phyloP scores from a whole-genome alignment of 2,113 vertebrate genomes.

The Rhinolophus ferrumequinum region DNA sequence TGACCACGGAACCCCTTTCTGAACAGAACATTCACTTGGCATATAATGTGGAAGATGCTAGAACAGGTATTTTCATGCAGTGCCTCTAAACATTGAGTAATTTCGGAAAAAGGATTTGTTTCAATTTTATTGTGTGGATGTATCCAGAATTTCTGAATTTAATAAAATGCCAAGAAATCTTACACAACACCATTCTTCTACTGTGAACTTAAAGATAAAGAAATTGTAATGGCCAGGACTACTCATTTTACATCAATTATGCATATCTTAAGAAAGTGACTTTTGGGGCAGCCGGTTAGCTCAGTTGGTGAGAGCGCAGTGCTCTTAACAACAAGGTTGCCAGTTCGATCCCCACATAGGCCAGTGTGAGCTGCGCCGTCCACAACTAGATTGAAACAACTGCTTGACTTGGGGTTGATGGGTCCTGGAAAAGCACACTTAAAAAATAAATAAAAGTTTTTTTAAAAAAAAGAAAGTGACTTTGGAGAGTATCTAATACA shows the following conservation, averaged over 20 bases:
- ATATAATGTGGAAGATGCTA: neutral
- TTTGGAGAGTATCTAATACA: neutral
- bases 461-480: slow-evolving; percentile 1
- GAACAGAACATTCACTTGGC: neutral
- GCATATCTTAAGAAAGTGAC: slow-evolving; percentile 32
- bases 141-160: neutral
- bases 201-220: slow-evolving; percentile 19
- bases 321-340: no score
- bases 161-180: neutral
- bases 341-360: no score
- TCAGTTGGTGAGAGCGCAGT: no score
- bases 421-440: no score
- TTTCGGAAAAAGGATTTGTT: slow-evolving; percentile 13
- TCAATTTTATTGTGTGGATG: slow-evolving; percentile 1
- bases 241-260: slow-evolving; percentile 3
- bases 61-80: neutral
- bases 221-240: neutral
- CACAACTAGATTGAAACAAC: no score
- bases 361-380: no score
- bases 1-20: neutral
- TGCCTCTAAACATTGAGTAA: neutral
- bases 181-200: neutral
- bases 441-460: no score
- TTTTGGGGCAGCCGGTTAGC: no score
- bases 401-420: no score